Conservation (phyloP, 2,888 invertebrate genomes). For the Aphidoletes aphidimyza region DNA sequence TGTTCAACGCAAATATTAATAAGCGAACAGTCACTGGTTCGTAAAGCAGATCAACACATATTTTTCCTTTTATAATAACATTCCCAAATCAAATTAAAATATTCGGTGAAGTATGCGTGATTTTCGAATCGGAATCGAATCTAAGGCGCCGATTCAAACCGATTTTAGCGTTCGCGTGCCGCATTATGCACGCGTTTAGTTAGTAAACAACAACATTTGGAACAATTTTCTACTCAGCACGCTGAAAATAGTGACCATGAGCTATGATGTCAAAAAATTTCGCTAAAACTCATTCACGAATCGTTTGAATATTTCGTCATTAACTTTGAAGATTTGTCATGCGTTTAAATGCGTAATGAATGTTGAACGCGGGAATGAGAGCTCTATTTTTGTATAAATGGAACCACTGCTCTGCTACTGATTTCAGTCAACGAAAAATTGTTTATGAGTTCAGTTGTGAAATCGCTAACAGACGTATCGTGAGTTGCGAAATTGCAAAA, state of each 20-base stretch:
- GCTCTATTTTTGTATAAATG: conserved; percentile 32
- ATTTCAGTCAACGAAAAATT: neutral
- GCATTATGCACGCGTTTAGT: neutral
- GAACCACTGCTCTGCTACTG: neutral
- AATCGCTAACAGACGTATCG: neutral
- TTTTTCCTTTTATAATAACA: neutral
- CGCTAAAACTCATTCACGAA: neutral
- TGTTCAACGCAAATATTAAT: neutral
- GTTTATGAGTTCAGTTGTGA: neutral
- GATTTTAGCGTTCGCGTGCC: neutral
- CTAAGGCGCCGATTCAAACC: neutral
- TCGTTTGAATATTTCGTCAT: neutral
- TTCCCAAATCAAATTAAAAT: no score
- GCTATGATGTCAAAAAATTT: conserved; percentile 12
- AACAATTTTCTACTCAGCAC: neutral
- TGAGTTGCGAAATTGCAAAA: no score
- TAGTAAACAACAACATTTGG: conserved; percentile 25
- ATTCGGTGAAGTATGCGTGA: no score
- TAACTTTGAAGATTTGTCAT: neutral
- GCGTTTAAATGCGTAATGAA: conserved; percentile 13
- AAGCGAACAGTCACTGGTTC: neutral
- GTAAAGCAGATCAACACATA: neutral
- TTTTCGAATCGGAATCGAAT: no score
- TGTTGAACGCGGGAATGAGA: no score
- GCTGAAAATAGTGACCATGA: neutral